Evolutionary conservation across 2,113 vertebrate species (phyloP).

Genomic region (Mus spicilegus): DNA sequence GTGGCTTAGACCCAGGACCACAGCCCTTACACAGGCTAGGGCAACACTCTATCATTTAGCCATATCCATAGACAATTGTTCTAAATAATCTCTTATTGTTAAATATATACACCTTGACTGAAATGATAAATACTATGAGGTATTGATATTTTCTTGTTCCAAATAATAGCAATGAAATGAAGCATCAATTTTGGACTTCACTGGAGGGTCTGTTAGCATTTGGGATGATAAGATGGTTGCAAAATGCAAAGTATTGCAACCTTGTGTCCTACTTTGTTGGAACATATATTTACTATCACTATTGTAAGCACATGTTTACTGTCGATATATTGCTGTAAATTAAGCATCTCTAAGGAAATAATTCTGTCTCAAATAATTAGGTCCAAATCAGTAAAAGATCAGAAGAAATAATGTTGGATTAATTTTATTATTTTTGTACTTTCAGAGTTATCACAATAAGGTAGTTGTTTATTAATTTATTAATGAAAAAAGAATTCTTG

Average conservation of each 20-base stretch:
- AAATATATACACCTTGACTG: not conserved
- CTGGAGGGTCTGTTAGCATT: not conserved
- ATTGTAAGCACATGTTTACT: not conserved
- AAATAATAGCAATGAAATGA: not conserved
- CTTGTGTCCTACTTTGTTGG: not conserved
- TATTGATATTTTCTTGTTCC: not conserved
- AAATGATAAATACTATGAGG: not conserved
- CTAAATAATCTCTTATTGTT: not conserved
- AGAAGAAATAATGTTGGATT: not conserved
- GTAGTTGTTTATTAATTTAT: not conserved
- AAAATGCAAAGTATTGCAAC: not conserved
- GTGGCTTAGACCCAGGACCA: not conserved
- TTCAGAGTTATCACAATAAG: not conserved
- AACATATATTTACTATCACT: not conserved
- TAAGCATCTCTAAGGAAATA: not conserved
- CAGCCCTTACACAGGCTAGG: not conserved
- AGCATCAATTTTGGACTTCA: not conserved
- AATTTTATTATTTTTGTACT: not conserved
- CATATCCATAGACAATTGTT: not conserved
- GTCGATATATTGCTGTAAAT: not conserved
- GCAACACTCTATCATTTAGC: not conserved
- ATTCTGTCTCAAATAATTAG: not conserved
- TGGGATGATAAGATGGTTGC: not conserved
- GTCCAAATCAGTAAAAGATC: not conserved
- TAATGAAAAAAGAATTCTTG: slow-evolving; percentile 14